Base-by-base conservation (phyloP, 2,888 invertebrate species). In the Epinotia nisella region DNA sequence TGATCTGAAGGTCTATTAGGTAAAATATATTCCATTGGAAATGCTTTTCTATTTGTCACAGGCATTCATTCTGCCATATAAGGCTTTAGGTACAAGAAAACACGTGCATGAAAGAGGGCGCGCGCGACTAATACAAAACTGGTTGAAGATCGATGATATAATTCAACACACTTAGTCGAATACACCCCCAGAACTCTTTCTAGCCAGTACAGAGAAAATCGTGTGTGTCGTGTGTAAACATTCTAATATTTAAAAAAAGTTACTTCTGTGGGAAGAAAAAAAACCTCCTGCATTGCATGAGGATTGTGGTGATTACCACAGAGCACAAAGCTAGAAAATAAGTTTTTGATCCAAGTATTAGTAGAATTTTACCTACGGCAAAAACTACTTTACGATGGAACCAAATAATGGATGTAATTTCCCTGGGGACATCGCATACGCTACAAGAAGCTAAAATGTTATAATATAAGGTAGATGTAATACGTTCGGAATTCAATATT, bases 401-500 rank as follows among this genome's bases (percentile, higher is more conserved):
- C 73, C 64, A 69, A 69, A 73, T 62, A 62, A 73, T 69, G 69
- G 69, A 64, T 59, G 51, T 73, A 73, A 73, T 73, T 73, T 73
- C 73, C 73, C 73, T 39, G 29, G 69, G 73, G 59, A 53, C 53
- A 51, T 59, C 58, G 68, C 53, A 59, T 64, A 39, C 70, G 73
- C 58, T 53, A 24, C 64, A 64, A 51, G 56, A 64, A 51, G 68
- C 58, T 64, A 59, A 69, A 62, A 72, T 68, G 64, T 69, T 62
- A 62, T 67, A 68, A 73, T 73, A 68, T n/a, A 49, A 61, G 62
- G 51, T 51, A 69, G 49, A 62, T 68, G 51, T 58, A 69, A 68
- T 41, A 72, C 53, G 51, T 53, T 66, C 39, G 17, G 51, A 71
- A 65, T 65, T 61, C 24, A 13, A 53, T 64, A 56, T 71, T 65